Percentiles rank a stretch among this genome's conserved stretches.
These are phyloP conservation scores for Cheilosia variabilis DNA, from an alignment of 2,888 invertebrate species.

Conservation along the genomic window DNA sequence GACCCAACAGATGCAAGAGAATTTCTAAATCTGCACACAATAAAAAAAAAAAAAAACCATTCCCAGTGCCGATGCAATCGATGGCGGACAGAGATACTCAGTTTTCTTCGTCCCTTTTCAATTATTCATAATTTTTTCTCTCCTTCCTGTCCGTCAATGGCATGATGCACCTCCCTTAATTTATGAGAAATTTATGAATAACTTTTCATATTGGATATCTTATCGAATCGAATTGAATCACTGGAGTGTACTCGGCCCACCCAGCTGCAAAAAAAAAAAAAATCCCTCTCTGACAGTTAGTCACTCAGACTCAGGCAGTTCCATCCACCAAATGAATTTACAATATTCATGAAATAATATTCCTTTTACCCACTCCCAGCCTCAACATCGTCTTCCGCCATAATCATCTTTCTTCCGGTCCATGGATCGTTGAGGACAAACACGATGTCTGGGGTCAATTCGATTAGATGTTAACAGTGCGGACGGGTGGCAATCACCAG, in stretches of 20 bases:
- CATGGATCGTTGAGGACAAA: constrained; percentile 47
- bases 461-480: constrained; percentile 65
- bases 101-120: constrained; percentile 23
- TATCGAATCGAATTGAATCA: constrained; percentile 23
- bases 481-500: constrained; percentile 2
- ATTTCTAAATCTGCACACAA: background rate
- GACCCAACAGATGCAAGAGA: background rate
- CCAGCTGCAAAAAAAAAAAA: background rate
- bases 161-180: background rate
- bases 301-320: background rate
- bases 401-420: constrained; percentile 47
- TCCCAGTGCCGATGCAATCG: constrained; percentile 42
- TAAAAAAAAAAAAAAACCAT: constrained; percentile 10
- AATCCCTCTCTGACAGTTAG: constrained; percentile 2
- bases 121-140: constrained; percentile 27
- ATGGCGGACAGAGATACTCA: constrained; percentile 25
- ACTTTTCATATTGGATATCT: constrained; percentile 28
- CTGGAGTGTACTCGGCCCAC: too few species aligned
- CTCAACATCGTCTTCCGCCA: constrained; percentile 8
- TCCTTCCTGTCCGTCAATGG: too few species aligned
- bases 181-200: constrained; percentile 51
- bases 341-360: constrained; percentile 62
- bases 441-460: constrained; percentile 67
- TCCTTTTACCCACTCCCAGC: constrained; percentile 17
- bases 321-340: constrained; percentile 33